These are phyloP conservation scores for Galerucella pusilla DNA, from an alignment of 2,888 invertebrate genomes.

Conservation along the genomic window DNA sequence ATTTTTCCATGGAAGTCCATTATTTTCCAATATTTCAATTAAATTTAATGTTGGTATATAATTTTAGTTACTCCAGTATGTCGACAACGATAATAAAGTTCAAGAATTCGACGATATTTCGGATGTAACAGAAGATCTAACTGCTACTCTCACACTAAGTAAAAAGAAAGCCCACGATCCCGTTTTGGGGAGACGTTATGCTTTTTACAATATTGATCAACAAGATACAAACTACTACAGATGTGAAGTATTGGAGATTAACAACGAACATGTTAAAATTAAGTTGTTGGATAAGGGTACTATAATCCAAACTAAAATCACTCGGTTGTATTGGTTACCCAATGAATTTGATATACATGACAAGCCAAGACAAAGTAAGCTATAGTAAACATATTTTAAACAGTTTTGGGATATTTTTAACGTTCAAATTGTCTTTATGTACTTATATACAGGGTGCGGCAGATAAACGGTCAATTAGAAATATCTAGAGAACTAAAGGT, in stretches of 20 bases:
- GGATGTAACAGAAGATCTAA: slow-evolving; percentile 37
- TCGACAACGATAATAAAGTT: slow-evolving; percentile 40
- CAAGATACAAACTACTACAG: slow-evolving; percentile 44
- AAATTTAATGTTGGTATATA: slow-evolving; percentile 47
- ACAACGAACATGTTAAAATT: slow-evolving; percentile 62
- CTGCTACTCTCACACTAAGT: slow-evolving; percentile 26
- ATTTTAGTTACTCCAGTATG: slow-evolving; percentile 44
- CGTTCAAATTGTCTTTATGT: too few relatives aligned
- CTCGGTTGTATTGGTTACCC: slow-evolving; percentile 67
- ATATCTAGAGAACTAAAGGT: too few relatives aligned
- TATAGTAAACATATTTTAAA: too few relatives aligned
- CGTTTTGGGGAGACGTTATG: slow-evolving; percentile 44
- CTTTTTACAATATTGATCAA: slow-evolving; percentile 47
- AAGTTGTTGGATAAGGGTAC: slow-evolving; percentile 73
- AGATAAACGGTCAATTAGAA: too few relatives aligned
- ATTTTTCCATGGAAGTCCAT: too few relatives aligned
- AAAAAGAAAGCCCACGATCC: slow-evolving; percentile 33
- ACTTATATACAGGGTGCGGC: too few relatives aligned
- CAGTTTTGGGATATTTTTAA: too few relatives aligned
- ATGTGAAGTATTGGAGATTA: slow-evolving; percentile 50
- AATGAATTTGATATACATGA: slow-evolving; percentile 65
- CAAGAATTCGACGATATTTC: slow-evolving; percentile 38
- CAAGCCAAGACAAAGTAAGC: slow-evolving; percentile 59
- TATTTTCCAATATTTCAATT: too few relatives aligned
- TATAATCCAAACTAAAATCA: slow-evolving; percentile 62